Evolutionary conservation across 2,797 vertebrate genomes (phyloP).

Genomic region (Eptatretus atami): DNA sequence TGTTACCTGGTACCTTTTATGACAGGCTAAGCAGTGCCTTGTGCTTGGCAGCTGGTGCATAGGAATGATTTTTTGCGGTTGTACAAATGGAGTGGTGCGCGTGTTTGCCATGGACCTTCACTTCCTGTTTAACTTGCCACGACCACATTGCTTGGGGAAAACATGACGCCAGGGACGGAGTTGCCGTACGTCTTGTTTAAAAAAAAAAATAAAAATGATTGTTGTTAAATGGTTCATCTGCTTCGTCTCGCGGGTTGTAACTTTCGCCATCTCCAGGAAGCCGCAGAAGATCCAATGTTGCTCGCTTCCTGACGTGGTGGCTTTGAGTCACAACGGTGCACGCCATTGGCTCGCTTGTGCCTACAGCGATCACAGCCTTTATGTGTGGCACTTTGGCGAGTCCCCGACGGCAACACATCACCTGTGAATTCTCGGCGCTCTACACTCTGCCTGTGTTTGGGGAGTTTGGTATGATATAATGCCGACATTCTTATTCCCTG

Average conservation of each 20-base stretch:
- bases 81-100: conserved; percentile 27
- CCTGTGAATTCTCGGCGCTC: conserved; percentile 33
- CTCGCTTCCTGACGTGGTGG: conserved; percentile 25
- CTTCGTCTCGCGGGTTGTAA: background rate
- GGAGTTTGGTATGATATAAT: conserved; percentile 20
- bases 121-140: conserved; percentile 27
- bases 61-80: conserved; percentile 40
- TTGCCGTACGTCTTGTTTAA: conserved; percentile 14
- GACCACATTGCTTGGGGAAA: conserved; percentile 30
- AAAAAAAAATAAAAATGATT: too few relatives aligned
- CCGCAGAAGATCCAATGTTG: conserved; percentile 8
- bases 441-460: conserved; percentile 57
- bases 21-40: too few relatives aligned
- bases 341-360: conserved; percentile 27
- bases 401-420: conserved; percentile 12
- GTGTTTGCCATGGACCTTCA: conserved; percentile 27
- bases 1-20: too few relatives aligned
- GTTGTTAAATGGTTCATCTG: background rate
- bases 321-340: conserved; percentile 25
- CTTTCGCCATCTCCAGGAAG: background rate
- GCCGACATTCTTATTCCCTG: too few relatives aligned
- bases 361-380: conserved; percentile 56
- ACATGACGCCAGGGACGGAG: conserved; percentile 16
- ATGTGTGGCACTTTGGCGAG: conserved; percentile 34
- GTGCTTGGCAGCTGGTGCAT: conserved; percentile 10